Base-by-base conservation (phyloP, 2,797 vertebrate genomes). In the Heliangelus exortis region DNA sequence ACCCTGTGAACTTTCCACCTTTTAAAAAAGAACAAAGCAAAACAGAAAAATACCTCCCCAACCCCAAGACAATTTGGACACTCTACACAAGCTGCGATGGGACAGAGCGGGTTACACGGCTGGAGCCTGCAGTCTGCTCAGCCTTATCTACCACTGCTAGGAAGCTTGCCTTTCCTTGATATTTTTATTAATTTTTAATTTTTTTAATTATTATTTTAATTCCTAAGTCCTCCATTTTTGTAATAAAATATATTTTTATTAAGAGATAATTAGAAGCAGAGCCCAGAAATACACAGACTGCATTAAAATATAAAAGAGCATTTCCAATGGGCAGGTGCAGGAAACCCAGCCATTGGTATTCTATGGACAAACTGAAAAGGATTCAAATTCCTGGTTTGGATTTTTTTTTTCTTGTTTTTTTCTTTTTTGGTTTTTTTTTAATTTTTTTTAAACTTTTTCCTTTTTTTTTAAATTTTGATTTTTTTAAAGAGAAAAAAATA, bases 211-310 rank as follows among this genome's bases (percentile, higher is more conserved):
- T 76, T 90, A 66, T 92, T 95, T 95, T 82, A 33, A 92, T 95
- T 95, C 91, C 83, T 94, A 96, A 92, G 87, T 85, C 96, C 59
- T 94, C 95, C 93, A 80, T 94, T 96, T 97, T 97, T 92, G 90
- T 98, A 97, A 95, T 97, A 98, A 98, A 98, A 97, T 98, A 98
- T 97, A 97, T 48, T 96, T 97, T 97, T 97, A 97, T 98, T 97
- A 92, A 97, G 96, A 97, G 97, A 97, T 94, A 97, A 97, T 97
- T 96, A 97, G 96, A 97, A 97, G 97, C 97, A 97, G 97, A 98
- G 97, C 97, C 97, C 92, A 9, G 96, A 97, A 97, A 96, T 97
- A 98, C 96, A 95, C 96, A 97, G 96, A 96, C 96, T 97, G 97
- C 97, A 91, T 96, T 96, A 97, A 97, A 97, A 97, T 97, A 97